Percentiles rank a stretch among this genome's conserved stretches.
These are phyloP conservation scores for Perca fluviatilis DNA, from an alignment of 2,113 vertebrate genomes.

Conservation along the genomic window DNA sequence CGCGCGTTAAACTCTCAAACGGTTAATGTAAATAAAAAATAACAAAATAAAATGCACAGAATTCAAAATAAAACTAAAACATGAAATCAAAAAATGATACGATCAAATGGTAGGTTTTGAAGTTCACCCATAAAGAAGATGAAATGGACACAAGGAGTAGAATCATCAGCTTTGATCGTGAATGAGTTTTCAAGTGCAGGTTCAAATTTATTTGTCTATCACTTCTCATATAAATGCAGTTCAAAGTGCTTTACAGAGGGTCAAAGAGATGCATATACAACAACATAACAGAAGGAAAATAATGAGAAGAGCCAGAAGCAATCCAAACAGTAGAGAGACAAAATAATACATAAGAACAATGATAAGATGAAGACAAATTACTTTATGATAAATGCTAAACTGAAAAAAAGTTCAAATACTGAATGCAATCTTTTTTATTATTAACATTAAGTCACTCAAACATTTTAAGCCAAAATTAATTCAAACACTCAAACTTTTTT, in stretches of 20 bases:
- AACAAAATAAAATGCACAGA: too few relatives aligned
- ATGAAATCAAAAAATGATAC: background rate
- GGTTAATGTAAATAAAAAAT: background rate
- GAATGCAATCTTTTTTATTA: background rate
- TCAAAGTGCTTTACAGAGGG: background rate
- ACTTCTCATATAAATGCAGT: background rate
- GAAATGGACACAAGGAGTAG: background rate
- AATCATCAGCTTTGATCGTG: background rate
- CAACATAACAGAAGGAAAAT: background rate
- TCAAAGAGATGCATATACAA: background rate
- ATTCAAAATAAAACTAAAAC: too few relatives aligned
- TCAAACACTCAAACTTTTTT: background rate
- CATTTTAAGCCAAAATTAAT: background rate
- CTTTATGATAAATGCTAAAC: background rate
- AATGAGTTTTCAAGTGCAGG: background rate
- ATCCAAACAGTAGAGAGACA: background rate
- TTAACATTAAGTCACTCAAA: background rate
- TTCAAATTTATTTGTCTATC: background rate
- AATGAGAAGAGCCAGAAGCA: background rate
- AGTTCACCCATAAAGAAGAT: background rate
- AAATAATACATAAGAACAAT: background rate
- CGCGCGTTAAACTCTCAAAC: background rate
- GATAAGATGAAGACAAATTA: background rate
- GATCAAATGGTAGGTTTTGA: background rate
- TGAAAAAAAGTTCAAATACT: background rate